Base-by-base conservation (phyloP, 64 coral and sea anemone genomes). In the Porites australiensis region DNA sequence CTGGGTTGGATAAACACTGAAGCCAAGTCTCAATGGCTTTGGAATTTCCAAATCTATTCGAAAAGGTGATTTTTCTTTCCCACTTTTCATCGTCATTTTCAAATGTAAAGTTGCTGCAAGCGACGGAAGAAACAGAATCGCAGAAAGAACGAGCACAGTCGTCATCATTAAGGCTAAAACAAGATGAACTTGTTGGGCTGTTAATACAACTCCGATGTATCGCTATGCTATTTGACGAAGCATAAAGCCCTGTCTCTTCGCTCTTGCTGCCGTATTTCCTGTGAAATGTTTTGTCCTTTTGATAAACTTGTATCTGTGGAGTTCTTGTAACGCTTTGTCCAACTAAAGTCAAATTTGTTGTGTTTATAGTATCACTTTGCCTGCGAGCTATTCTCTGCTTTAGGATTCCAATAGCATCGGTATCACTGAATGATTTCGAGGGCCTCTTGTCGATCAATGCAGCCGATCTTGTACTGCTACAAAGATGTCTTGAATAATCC, bases 401-500 rank as follows among this genome's bases (percentile, higher is more conserved):
- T 11, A 51, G 8, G 48, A 69, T 11, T 8, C 47, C 63, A 47
- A 84, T 19, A 18, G 81, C 81, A 22, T 51, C 81, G 3, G 81
- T 68, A 22, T 67, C 81, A 4, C 81, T 84, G n/a, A 84, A 84
- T 22, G 81, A 69, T 52, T 51, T 84, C 3, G 81, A 84, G 3
- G 61, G 81, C 7, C 81, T 69, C 51, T 51, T 84, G 4, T 19
- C 44, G 6, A 50, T 51, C 47, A 51, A 20, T 12, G 62, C 58
- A 5, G 10, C 45, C 13, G 20, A 16, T 21, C 16, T 67, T 48
- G 81, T 13, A 20, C 9, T 46, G 10, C 3, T 19, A 68, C 63
- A 84, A 22, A 84, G 62, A 63, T 84, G 45, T 68, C 81, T 49
- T 50, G 81, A 84, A 84, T 49, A 84, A n/a, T 84, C 81, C 45